Conservation (phyloP, 2,113 vertebrate species). For the Odontesthes bonariensis region DNA sequence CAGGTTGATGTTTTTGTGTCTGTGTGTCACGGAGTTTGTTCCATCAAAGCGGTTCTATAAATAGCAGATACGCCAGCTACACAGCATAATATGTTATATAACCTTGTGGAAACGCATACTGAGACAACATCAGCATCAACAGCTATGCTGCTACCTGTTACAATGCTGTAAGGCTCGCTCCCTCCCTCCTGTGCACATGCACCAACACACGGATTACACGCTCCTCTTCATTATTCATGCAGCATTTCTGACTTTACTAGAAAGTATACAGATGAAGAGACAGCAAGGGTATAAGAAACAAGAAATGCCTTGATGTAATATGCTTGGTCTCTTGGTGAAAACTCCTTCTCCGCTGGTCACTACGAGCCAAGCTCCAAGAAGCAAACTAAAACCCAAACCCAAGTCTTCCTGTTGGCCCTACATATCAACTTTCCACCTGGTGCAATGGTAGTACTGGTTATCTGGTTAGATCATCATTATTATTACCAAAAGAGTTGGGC, state of each 20-base stretch:
- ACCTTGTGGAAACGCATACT: conserved; percentile 57
- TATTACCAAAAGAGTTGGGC: no score
- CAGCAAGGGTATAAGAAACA: not conserved
- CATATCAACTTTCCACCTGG: no score
- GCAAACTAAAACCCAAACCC: no score
- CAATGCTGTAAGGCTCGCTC: conserved; percentile 29
- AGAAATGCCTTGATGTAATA: not conserved
- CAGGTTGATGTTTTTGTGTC: conserved; percentile 65
- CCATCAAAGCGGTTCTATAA: conserved; percentile 72
- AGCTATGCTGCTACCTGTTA: conserved; percentile 63
- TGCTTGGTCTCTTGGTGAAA: not conserved
- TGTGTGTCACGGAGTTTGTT: conserved; percentile 65
- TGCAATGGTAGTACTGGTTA: no score
- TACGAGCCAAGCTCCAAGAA: no score
- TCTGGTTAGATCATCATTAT: no score
- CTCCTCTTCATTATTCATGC: conserved; percentile 56
- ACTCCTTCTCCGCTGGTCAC: no score
- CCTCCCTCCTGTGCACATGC: conserved; percentile 1
- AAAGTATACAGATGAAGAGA: conserved; percentile 23
- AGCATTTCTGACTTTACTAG: conserved; percentile 50
- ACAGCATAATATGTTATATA: conserved; percentile 73
- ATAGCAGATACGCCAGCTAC: conserved; percentile 63
- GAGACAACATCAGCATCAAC: conserved; percentile 63
- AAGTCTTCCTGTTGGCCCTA: no score
- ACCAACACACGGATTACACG: conserved; percentile 46